Evolutionary conservation across 2,888 invertebrate species (phyloP).

Genomic region (Anaspis maculata): DNA sequence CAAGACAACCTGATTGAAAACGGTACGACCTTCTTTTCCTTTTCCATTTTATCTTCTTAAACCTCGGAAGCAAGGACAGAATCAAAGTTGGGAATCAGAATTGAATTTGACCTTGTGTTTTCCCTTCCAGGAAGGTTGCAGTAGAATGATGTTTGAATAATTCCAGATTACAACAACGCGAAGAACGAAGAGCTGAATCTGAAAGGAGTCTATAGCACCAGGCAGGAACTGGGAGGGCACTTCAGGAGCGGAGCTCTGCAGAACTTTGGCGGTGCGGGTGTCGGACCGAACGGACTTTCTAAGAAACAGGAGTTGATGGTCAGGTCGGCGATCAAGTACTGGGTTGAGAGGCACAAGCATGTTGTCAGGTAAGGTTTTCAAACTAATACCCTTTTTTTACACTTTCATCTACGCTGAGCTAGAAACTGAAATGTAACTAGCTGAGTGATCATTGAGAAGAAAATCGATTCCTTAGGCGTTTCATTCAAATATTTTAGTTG

Average conservation of each 20-base stretch:
- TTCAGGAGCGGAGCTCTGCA: conserved; percentile 61
- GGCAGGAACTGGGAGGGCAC: conserved; percentile 70
- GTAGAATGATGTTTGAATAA: no score
- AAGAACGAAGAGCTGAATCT: conserved; percentile 53
- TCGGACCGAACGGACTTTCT: conserved; percentile 70
- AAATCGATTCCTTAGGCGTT: no score
- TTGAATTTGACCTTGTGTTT: no score
- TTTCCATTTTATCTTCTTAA: no score
- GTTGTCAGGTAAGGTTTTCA: conserved; percentile 79
- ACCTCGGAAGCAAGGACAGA: no score
- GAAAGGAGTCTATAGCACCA: conserved; percentile 66
- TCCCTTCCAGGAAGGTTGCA: no score
- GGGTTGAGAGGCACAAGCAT: conserved; percentile 85
- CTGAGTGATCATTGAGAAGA: neutral
- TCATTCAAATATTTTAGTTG: no score
- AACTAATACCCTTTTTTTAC: conserved; percentile 21
- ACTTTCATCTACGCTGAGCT: conserved; percentile 1
- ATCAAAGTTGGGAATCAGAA: no score
- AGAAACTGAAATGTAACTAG: neutral
- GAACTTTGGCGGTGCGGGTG: conserved; percentile 51
- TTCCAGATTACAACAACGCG: conserved; percentile 30
- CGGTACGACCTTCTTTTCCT: no score
- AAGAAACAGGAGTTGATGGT: conserved; percentile 80
- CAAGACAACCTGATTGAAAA: conserved; percentile 29
- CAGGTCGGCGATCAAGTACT: conserved; percentile 79